Evolutionary conservation across 2,113 vertebrate species (phyloP).

Genomic region (Oncorhynchus clarkii): DNA sequence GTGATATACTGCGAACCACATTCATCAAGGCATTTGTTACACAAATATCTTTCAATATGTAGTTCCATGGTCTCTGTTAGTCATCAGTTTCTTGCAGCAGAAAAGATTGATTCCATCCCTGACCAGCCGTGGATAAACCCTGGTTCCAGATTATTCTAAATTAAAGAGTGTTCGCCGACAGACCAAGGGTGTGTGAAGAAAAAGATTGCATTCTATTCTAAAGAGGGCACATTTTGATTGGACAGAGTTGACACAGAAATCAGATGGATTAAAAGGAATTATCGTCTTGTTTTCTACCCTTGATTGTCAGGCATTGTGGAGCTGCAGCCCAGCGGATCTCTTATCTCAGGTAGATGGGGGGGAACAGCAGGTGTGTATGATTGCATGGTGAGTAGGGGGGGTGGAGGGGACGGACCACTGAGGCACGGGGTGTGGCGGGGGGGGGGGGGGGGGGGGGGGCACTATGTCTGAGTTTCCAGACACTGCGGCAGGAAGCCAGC

Average conservation of each 20-base stretch:
- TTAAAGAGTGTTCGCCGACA: conserved; percentile 17
- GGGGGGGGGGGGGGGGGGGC: conserved; percentile 33
- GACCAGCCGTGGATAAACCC: conserved; percentile 54
- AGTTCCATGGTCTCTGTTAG: neutral
- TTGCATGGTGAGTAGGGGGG: conserved; percentile 19
- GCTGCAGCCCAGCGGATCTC: conserved; percentile 46
- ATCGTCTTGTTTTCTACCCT: conserved; percentile 27
- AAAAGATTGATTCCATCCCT: conserved; percentile 39
- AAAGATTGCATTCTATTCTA: conserved; percentile 60
- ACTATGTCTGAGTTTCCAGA: conserved; percentile 77
- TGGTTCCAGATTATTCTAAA: conserved; percentile 38
- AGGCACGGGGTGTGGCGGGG: conserved; percentile 13
- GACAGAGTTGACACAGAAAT: conserved; percentile 38
- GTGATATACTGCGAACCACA: neutral
- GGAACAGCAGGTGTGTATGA: conserved; percentile 49
- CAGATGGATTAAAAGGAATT: conserved; percentile 43
- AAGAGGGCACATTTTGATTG: conserved; percentile 41
- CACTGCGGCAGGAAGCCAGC: conserved; percentile 78
- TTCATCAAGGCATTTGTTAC: conserved; percentile 3
- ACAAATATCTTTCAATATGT: conserved; percentile 1
- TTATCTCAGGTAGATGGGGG: conserved; percentile 45
- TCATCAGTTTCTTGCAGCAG: conserved; percentile 23
- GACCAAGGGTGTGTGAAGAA: conserved; percentile 5
- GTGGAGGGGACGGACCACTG: conserved; percentile 12
- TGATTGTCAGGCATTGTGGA: conserved; percentile 41